Evolutionary conservation across 2,888 invertebrate species (phyloP).

Genomic region (Sericinus montela): DNA sequence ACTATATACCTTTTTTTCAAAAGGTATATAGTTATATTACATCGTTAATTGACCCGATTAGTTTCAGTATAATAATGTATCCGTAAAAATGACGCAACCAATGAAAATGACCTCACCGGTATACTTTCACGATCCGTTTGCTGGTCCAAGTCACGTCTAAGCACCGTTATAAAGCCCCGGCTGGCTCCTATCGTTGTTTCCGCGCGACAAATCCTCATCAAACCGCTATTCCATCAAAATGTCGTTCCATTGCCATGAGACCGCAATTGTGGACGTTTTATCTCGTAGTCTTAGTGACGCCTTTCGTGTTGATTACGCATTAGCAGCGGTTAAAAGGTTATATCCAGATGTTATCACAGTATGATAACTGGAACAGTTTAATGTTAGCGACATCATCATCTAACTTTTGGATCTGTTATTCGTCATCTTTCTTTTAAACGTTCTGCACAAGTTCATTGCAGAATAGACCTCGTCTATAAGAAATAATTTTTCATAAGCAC

Average conservation of each 20-base stretch:
- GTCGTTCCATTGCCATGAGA: neutral
- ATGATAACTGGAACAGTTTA: no score
- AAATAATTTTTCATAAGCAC: no score
- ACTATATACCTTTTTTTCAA: no score
- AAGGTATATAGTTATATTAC: no score
- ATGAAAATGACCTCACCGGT: neutral
- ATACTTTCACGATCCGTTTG: conserved; percentile 1
- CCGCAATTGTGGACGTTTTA: neutral
- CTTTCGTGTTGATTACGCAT: neutral
- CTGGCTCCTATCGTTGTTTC: neutral
- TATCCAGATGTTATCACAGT: neutral
- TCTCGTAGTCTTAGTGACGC: neutral
- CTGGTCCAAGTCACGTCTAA: neutral
- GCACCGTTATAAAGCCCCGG: neutral
- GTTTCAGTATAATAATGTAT: no score
- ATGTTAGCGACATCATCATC: no score
- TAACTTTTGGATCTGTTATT: no score
- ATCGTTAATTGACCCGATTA: no score
- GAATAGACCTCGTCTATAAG: no score
- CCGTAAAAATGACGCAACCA: neutral
- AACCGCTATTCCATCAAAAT: neutral
- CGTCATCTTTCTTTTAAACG: no score
- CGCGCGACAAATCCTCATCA: neutral
- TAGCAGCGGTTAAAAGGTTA: neutral
- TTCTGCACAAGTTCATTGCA: no score